Conservation (phyloP, 2,113 vertebrate species). For the Spilogale gracilis region DNA sequence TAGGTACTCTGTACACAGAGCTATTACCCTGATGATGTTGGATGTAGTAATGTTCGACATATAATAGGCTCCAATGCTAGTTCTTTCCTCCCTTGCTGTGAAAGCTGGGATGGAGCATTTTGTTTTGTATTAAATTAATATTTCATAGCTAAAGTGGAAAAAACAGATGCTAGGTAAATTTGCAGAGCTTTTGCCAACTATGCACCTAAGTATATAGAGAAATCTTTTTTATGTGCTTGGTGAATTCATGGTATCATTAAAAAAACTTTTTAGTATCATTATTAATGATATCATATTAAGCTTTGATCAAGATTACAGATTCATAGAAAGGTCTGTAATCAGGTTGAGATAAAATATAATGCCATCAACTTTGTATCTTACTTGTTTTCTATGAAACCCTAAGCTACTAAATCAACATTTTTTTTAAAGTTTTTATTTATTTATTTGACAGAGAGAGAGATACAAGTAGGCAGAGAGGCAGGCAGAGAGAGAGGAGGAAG, state of each 20-base stretch:
- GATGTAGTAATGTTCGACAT: neutral
- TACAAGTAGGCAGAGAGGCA: too few relatives aligned
- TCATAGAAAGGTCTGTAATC: conserved; percentile 22
- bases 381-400: neutral
- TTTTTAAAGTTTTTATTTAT: neutral
- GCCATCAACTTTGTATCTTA: conserved; percentile 34
- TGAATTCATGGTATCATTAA: conserved; percentile 16
- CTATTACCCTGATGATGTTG: neutral
- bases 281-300: neutral
- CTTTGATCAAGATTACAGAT: conserved; percentile 1
- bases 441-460: too few relatives aligned
- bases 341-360: conserved; percentile 41
- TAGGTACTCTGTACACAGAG: neutral
- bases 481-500: too few relatives aligned
- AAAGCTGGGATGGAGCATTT: neutral
- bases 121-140: conserved; percentile 2
- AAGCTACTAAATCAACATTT: conserved; percentile 28
- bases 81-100: neutral
- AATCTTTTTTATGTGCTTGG: neutral
- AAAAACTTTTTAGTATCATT: neutral
- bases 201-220: neutral
- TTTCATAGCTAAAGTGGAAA: neutral
- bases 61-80: neutral
- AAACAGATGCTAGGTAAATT: conserved; percentile 8
- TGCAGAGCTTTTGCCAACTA: conserved; percentile 40